Percentiles rank a stretch among this genome's conserved stretches.
Evolutionary conservation across 2,113 vertebrate species (phyloP).

Genomic region (Nibea coibor): DNA sequence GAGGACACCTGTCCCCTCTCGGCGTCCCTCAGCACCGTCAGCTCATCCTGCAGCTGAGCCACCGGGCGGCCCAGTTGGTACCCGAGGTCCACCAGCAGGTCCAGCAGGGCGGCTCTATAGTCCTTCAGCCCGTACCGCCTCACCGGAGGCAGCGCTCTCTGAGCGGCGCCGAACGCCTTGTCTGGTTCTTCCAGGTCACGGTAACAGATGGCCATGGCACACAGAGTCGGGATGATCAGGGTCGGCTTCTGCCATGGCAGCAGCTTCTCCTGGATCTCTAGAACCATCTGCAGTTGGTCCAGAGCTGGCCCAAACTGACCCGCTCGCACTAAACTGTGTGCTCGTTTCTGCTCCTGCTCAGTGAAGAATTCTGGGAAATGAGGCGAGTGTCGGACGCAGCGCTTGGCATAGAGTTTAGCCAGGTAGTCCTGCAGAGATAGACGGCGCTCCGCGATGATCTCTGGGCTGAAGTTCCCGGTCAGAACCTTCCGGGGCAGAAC

Average conservation of each 20-base stretch:
- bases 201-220: conserved; percentile 89
- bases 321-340: conserved; percentile 87
- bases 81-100: conserved; percentile 88
- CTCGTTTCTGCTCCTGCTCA: conserved; percentile 84
- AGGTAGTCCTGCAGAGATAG: conserved; percentile 91
- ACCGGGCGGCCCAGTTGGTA: conserved; percentile 90
- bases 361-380: conserved; percentile 88
- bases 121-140: conserved; percentile 74
- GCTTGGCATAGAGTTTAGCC: conserved; percentile 82
- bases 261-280: conserved; percentile 90
- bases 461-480: conserved; percentile 87
- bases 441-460: conserved; percentile 87
- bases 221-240: conserved; percentile 85
- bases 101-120: conserved; percentile 87
- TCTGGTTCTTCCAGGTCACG: conserved; percentile 87
- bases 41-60: conserved; percentile 86
- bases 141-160: conserved; percentile 84
- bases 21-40: conserved; percentile 82
- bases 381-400: conserved; percentile 83
- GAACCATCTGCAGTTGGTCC: conserved; percentile 79
- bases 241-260: conserved; percentile 77
- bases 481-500: conserved; percentile 88
- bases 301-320: conserved; percentile 88
- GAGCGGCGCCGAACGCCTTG: conserved; percentile 84
- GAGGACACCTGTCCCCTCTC: conserved; percentile 68